phyloP scores from a whole-genome alignment of 2,888 invertebrate species.

The Drosophila melanosoma region DNA sequence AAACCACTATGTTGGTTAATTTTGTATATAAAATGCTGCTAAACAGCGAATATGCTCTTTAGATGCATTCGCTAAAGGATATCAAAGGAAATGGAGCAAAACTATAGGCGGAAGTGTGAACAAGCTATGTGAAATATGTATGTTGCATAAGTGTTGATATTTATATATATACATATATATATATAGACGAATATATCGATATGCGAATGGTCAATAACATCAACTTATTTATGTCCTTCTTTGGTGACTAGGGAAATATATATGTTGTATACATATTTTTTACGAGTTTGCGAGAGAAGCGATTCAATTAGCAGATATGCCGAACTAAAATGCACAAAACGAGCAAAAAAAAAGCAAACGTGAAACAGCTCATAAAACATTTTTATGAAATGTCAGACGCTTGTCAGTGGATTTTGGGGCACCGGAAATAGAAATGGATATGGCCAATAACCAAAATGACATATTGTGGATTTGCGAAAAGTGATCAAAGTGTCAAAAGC shows the following conservation, averaged over 20 bases:
- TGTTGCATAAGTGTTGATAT: neutral
- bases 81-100: conserved; percentile 22
- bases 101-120: neutral
- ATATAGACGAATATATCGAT: neutral
- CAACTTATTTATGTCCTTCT: conserved; percentile 12
- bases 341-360: neutral
- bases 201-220: neutral
- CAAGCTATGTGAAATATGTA: neutral
- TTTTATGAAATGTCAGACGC: conserved; percentile 51
- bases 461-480: conserved; percentile 40
- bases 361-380: conserved; percentile 41
- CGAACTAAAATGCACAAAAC: conserved; percentile 34
- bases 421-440: conserved; percentile 47
- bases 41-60: neutral
- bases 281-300: conserved; percentile 27
- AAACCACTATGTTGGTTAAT: neutral
- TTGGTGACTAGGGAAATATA: conserved; percentile 14
- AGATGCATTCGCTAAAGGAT: neutral
- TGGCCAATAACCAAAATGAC: conserved; percentile 49
- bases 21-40: neutral
- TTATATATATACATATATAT: neutral
- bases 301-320: conserved; percentile 66
- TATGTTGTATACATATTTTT: conserved; percentile 18
- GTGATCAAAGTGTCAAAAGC: conserved; percentile 21
- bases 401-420: conserved; percentile 32